Evolutionary conservation across 1,140 invertebrate genomes (phyloP), one percentile per base, ranked within the genome.

Genomic region (Lineus longissimus): DNA sequence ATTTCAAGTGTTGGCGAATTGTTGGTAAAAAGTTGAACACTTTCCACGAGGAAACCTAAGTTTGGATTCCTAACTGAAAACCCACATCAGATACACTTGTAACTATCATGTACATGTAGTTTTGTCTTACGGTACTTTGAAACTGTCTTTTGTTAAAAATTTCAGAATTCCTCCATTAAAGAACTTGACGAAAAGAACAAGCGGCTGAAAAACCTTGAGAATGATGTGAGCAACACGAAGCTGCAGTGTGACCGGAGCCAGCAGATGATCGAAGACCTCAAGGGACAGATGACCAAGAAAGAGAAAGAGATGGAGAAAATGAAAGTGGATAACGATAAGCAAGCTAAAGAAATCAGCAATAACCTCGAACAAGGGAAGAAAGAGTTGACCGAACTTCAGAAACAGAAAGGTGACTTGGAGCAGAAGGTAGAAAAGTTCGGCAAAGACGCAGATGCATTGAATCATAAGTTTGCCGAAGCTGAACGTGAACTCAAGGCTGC

Each of bases 181-280:
- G 47, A 51, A 23, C 47, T 51, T 51, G n/a, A 27, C 4, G 47
- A 51, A 51, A 19, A 27, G 25, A 19, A 51, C 19, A 19, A n/a
- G 25, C 19, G n/a, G n/a, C 25, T 19, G 4, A 51, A 19, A 23
- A 19, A 27, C 25, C n/a, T 51, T 19, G 47, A 51, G n/a, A 51
- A 51, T 23, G 47, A 51, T 23, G 19, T n/a, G 19, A 27, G 47
- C n/a, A 27, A 51, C 47, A 51, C 47, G n/a, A 51, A 51, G 25
- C 25, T 27, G 4, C 47, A 27, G n/a, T 23, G n/a, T 27, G 47
- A 51, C 25, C n/a, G 25, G 4, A 51, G n/a, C 19, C 6, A 19
- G n/a, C 47, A 51, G 47, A 4, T 7, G 19, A 51, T 7, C n/a
- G 47, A 51, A 51, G 47, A 51, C n/a, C 47, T 51, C 47, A 51